These are phyloP conservation scores for Barbus barbus DNA, from an alignment of 2,113 vertebrate genomes.

Conservation along the genomic window DNA sequence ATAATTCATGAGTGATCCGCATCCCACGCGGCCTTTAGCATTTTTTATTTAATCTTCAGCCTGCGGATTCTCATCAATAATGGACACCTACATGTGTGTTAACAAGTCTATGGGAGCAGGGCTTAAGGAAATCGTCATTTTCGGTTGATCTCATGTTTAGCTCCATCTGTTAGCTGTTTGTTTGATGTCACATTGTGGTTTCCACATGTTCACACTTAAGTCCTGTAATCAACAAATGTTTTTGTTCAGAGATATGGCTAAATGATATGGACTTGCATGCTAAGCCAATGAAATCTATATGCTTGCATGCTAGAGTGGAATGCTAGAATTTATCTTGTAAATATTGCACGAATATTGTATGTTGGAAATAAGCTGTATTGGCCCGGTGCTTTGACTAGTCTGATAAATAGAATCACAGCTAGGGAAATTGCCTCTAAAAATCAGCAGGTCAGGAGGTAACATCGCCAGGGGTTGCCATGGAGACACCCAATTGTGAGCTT, in stretches of 20 bases:
- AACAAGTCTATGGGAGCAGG: slow-evolving; percentile 83
- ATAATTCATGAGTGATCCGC: slow-evolving; percentile 95
- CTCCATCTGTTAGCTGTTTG: background rate
- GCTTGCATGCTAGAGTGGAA: background rate
- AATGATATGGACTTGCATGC: background rate
- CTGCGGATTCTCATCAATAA: slow-evolving; percentile 85
- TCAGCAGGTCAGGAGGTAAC: slow-evolving; percentile 78
- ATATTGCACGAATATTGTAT: background rate
- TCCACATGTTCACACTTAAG: background rate
- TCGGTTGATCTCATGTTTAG: slow-evolving; percentile 37
- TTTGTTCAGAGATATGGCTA: background rate
- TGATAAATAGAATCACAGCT: slow-evolving; percentile 69
- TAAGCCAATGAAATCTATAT: background rate
- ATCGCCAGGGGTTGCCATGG: slow-evolving; percentile 78
- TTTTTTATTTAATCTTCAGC: slow-evolving; percentile 90
- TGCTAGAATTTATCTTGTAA: slow-evolving; percentile 1
- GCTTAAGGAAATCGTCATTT: slow-evolving; percentile 22
- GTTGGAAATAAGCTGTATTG: no score
- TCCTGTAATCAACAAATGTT: background rate
- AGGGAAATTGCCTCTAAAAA: slow-evolving; percentile 74
- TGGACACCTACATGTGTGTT: slow-evolving; percentile 89
- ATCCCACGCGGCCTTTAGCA: slow-evolving; percentile 88
- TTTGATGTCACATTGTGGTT: background rate
- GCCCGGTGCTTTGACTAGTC: slow-evolving; percentile 53
- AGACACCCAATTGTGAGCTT: slow-evolving; percentile 74